phyloP scores from a whole-genome alignment of 1,140 invertebrate genomes.

The Trichonephila inaurata region DNA sequence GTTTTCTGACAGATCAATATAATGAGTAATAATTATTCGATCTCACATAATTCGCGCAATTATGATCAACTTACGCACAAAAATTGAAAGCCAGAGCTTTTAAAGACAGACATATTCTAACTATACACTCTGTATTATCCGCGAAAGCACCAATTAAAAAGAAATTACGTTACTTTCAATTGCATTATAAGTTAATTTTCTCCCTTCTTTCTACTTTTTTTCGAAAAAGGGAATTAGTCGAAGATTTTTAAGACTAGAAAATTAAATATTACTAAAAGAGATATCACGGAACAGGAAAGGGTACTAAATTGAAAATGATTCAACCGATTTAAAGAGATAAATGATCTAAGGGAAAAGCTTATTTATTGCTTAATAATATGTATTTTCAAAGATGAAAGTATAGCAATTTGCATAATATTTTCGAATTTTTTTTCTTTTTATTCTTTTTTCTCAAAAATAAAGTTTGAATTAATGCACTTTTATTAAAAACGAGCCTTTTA shows the following conservation, averaged over 20 bases:
- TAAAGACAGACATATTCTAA: neutral
- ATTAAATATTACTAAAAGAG: neutral
- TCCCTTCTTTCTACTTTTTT: neutral
- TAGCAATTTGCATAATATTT: conserved; percentile 30
- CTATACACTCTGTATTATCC: neutral
- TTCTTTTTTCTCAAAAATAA: neutral
- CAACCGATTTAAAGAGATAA: conserved; percentile 14
- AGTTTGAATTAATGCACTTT: conserved; percentile 23
- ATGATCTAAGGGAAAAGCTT: neutral
- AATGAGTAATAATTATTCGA: too few relatives aligned
- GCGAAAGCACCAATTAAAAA: neutral
- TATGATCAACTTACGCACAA: too few relatives aligned
- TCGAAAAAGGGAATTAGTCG: neutral
- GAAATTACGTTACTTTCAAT: neutral
- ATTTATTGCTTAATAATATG: conserved; percentile 18
- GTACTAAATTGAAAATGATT: conserved; percentile 18
- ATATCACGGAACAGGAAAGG: neutral
- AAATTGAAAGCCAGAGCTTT: neutral
- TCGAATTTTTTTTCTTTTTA: neutral
- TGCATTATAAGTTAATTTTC: neutral
- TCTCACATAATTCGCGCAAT: too few relatives aligned
- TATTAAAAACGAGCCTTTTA: neutral
- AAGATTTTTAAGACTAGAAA: neutral
- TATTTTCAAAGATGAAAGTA: neutral
- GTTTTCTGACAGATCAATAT: too few relatives aligned